Evolutionary conservation across 2,888 invertebrate species (phyloP), one percentile per base, ranked within the genome.

Genomic region (Eristalis intricaria): DNA sequence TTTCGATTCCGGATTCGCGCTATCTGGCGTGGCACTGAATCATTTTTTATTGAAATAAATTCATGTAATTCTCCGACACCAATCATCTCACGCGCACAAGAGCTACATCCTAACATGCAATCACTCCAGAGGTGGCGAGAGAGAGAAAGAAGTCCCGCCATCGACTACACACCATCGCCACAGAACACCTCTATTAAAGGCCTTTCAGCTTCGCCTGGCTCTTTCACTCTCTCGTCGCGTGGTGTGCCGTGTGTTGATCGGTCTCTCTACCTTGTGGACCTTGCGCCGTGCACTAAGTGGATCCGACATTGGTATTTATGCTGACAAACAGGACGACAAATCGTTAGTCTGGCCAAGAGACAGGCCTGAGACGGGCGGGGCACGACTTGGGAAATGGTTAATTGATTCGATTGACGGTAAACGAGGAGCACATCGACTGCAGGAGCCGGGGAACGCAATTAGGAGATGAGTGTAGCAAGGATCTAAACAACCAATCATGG

Each of bases 301-400:
- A 84, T 77, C 74, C 80, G 88, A 88, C 88, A 84, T 88, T 84
- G 88, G 84, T 88, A 88, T 88, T 88, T 88, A 88, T 88, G 84
- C 88, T 88, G 88, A 88, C 88, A 88, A 88, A 88, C 88, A 88
- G 84, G 84, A 88, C 84, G 88, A 88, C 88, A 88, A 88, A 88
- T 88, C 80, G 84, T 76, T 77, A 58, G 65, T 60, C 76, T 80
- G 40, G 65, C 76, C 76, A 66, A 26, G 65, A 50, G 76, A 76
- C 66, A 69, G 79, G 29, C 50, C 61, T 69, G 56, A 8, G 32
- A 32, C 32, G 32, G 85, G 26, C 63, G 61, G 68, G 29, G 66
- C 65, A 38, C 50, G 40, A 50, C 32, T 32, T 29, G 29, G 38
- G 38, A 43, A 68, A 73, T 85, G 69, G 73, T 77, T 80, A 84